A percentile compares a stretch with the other conserved stretches of the same genome.
Evolutionary conservation across 2,888 invertebrate species (phyloP).

Genomic region (Lasioglossum leucozonium): DNA sequence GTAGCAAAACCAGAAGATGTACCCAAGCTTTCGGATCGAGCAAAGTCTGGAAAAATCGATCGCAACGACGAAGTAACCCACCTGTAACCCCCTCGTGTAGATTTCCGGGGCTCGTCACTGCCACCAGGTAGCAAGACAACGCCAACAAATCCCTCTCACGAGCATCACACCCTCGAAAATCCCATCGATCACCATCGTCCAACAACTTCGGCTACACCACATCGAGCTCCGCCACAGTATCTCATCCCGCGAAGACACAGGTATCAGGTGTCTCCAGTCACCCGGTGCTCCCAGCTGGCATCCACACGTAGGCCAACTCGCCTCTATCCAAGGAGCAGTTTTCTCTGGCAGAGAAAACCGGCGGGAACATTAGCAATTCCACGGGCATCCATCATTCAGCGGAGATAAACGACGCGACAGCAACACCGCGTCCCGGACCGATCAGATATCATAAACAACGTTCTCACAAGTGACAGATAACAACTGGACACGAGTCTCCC

Average conservation of each 20-base stretch:
- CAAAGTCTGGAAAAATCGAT: background rate
- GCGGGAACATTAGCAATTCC: conserved; percentile 21
- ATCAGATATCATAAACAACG: conserved; percentile 57
- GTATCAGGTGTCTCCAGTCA: background rate
- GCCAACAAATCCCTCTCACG: background rate
- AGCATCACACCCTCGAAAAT: background rate
- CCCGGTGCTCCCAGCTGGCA: background rate
- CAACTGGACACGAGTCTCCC: conserved; percentile 43
- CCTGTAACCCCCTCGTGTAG: too few species aligned
- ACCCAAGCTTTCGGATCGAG: background rate
- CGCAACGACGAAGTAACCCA: too few species aligned
- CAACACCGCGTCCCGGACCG: conserved; percentile 46
- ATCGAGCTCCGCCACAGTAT: background rate
- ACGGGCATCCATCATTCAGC: conserved; percentile 46
- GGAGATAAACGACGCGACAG: conserved; percentile 53
- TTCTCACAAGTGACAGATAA: conserved; percentile 54
- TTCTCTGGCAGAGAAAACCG: background rate
- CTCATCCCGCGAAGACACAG: background rate
- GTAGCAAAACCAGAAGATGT: background rate
- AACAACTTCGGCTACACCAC: background rate
- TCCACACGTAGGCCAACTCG: background rate
- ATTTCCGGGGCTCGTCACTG: too few species aligned
- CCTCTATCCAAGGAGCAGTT: background rate
- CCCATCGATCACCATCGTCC: background rate
- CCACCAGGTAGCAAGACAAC: background rate